Percentiles rank a stretch among this genome's conserved stretches.
Evolutionary conservation across 2,113 vertebrate genomes (phyloP).

Genomic region (Ochotona curzoniae): DNA sequence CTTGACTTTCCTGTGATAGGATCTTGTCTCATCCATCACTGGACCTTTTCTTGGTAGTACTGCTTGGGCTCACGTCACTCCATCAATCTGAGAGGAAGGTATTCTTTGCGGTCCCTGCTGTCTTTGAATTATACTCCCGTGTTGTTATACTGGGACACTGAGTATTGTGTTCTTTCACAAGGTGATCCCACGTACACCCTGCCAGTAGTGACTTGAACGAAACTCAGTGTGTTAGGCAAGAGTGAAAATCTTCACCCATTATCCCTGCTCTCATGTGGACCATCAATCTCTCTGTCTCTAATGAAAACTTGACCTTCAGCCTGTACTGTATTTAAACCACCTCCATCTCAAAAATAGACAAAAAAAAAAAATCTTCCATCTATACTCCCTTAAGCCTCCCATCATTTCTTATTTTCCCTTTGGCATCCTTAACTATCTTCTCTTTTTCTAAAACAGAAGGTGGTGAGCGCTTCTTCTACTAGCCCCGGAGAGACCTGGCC

Average conservation of each 20-base stretch:
- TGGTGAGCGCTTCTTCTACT: neutral
- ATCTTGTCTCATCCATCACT: neutral
- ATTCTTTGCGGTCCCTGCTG: neutral
- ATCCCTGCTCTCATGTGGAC: neutral
- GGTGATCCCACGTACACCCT: neutral
- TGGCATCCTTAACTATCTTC: neutral
- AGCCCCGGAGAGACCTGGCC: neutral
- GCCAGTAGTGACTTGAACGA: neutral
- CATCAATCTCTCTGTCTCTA: neutral
- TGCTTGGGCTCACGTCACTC: neutral
- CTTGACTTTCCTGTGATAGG: neutral
- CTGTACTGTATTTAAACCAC: neutral
- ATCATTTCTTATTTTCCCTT: neutral
- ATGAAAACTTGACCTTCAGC: neutral
- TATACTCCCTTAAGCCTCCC: neutral
- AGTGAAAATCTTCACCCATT: neutral
- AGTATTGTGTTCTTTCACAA: neutral
- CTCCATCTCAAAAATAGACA: neutral
- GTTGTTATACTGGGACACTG: neutral
- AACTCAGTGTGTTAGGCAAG: rapidly evolving
- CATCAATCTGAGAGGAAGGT: neutral
- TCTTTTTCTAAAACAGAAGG: neutral
- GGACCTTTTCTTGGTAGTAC: neutral
- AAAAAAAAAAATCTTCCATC: neutral
- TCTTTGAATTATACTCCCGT: neutral